phyloP scores from a whole-genome alignment of 2,797 vertebrate species.

The Halcyon chelicuti region DNA sequence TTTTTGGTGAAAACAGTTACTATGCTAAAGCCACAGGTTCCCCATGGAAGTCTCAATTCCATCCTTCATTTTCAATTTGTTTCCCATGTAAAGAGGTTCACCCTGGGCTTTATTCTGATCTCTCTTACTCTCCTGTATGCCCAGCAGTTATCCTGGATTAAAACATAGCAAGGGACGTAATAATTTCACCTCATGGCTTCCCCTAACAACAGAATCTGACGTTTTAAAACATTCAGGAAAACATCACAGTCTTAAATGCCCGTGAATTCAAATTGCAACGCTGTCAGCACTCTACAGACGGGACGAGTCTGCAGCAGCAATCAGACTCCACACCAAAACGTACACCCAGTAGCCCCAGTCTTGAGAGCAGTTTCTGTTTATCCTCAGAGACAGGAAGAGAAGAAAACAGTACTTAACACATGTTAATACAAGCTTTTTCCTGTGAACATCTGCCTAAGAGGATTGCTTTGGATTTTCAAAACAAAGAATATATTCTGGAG shows the following conservation, averaged over 20 bases:
- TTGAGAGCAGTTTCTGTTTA: background rate
- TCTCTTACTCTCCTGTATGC: background rate
- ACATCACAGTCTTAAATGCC: background rate
- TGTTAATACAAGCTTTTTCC: constrained; percentile 47
- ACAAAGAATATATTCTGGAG: constrained; percentile 41
- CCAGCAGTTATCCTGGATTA: background rate
- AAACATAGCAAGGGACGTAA: background rate
- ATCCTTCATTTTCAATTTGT: background rate
- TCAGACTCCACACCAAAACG: background rate
- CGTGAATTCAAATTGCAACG: background rate
- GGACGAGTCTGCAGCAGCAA: background rate
- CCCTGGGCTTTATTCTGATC: background rate
- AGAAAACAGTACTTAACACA: constrained; percentile 32
- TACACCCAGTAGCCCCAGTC: background rate
- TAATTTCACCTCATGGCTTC: background rate
- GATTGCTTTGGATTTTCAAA: constrained; percentile 69
- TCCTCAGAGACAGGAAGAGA: constrained; percentile 1
- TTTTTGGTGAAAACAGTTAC: background rate
- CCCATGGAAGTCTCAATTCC: background rate
- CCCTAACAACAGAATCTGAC: background rate
- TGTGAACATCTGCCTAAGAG: constrained; percentile 72
- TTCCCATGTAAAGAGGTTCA: background rate
- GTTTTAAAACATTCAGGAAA: background rate
- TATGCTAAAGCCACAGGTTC: background rate
- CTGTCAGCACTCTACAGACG: background rate